Percentiles rank a stretch among this genome's conserved stretches.
These are phyloP conservation scores for Sphyrna mokarran DNA, from an alignment of 2,113 vertebrate genomes.

Conservation along the genomic window DNA sequence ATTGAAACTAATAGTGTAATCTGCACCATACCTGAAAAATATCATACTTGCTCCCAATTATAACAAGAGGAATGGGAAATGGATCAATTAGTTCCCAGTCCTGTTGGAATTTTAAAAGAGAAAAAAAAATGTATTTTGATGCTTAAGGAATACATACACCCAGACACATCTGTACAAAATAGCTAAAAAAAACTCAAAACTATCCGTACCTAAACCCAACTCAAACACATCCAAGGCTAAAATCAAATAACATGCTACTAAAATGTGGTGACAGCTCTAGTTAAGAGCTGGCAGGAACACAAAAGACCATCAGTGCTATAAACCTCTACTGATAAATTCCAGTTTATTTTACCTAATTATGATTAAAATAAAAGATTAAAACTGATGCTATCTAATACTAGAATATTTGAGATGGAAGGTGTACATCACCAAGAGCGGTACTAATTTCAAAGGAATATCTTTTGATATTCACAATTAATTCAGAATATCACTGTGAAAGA, in stretches of 20 bases:
- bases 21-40: conserved; percentile 75
- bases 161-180: background rate
- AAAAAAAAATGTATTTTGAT: background rate
- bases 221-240: background rate
- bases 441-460: background rate
- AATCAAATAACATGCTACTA: background rate
- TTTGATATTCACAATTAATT: background rate
- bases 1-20: conserved; percentile 26
- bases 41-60: conserved; percentile 92
- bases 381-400: background rate
- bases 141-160: background rate
- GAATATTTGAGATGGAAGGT: background rate
- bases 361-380: background rate
- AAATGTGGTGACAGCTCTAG: background rate
- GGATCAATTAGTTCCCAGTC: conserved; percentile 84
- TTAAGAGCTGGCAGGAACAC: background rate
- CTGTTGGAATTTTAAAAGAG: conserved; percentile 53
- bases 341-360: background rate
- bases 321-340: background rate
- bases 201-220: background rate
- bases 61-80: conserved; percentile 81
- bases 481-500: background rate
- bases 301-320: background rate
- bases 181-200: background rate
- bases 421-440: background rate